Conservation (phyloP, 2,888 invertebrate species). For the Pogonocherus hispidulus region DNA sequence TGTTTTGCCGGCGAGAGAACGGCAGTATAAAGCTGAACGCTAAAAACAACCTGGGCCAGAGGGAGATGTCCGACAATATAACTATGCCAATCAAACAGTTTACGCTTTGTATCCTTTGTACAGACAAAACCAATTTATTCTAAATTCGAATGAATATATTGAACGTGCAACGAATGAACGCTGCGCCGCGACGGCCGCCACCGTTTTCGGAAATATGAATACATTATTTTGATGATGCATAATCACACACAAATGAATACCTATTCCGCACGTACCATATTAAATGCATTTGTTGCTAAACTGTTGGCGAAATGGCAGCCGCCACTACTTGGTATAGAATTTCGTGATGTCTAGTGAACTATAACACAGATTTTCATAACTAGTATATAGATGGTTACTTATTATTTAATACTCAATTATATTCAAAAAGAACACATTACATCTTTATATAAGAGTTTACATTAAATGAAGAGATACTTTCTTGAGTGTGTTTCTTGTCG, state of each 20-base stretch:
- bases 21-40: constrained; percentile 39
- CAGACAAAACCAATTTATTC: constrained; percentile 57
- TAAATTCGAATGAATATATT: constrained; percentile 49
- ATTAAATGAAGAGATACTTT: too few relatives aligned
- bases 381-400: too few relatives aligned
- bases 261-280: constrained; percentile 23
- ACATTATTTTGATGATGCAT: constrained; percentile 47
- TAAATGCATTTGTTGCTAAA: constrained; percentile 13
- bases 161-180: constrained; percentile 43
- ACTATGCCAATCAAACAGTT: constrained; percentile 61
- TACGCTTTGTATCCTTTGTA: constrained; percentile 57
- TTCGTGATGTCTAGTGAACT: too few relatives aligned
- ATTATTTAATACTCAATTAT: too few relatives aligned
- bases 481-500: too few relatives aligned
- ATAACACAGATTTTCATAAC: too few relatives aligned
- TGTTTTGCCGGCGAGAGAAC: constrained; percentile 44
- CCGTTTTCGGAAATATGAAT: constrained; percentile 50
- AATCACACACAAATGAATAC: constrained; percentile 27
- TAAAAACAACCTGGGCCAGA: constrained; percentile 44
- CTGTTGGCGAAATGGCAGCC: constrained; percentile 8
- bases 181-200: constrained; percentile 24
- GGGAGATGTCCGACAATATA: constrained; percentile 52
- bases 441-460: too few relatives aligned
- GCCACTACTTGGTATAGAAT: neutral
- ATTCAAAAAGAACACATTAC: too few relatives aligned